These are phyloP conservation scores for Gobionotothen gibberifrons DNA, from an alignment of 2,797 vertebrate species.

Conservation along the genomic window DNA sequence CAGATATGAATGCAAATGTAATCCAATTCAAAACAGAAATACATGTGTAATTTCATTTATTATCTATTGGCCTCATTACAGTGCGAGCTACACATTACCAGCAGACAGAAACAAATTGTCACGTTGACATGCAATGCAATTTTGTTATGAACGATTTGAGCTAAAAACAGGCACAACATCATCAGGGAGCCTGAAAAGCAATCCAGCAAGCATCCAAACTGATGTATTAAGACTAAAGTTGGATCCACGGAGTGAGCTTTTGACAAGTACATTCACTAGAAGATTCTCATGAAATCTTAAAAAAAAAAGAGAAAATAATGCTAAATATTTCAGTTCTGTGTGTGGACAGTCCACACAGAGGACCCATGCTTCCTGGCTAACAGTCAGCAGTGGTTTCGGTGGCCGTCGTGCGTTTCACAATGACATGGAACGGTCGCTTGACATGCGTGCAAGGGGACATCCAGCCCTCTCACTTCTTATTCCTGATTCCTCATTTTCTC, in stretches of 20 bases:
- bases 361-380: conserved; percentile 77
- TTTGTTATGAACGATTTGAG: not conserved
- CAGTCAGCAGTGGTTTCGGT: conserved; percentile 81
- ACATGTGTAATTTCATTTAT: not conserved
- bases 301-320: not conserved
- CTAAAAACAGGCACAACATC: not conserved
- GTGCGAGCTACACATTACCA: conserved; percentile 3
- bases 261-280: not conserved
- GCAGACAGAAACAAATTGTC: conserved; percentile 7
- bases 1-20: not conserved
- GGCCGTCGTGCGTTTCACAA: conserved; percentile 86
- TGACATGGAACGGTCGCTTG: conserved; percentile 75
- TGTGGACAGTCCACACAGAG: conserved; percentile 61
- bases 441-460: conserved; percentile 76
- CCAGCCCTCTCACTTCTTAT: conserved; percentile 88
- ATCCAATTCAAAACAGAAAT: conserved; percentile 7
- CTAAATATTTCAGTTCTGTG: conserved; percentile 48
- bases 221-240: not conserved
- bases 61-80: conserved; percentile 5
- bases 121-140: conserved; percentile 14
- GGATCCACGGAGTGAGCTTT: not conserved
- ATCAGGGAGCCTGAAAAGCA: conserved; percentile 5
- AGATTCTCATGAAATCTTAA: not conserved
- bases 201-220: not conserved
- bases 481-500: conserved; percentile 89